Evolutionary conservation across 2,797 vertebrate species (phyloP).

Genomic region (Anguilla pacifica): DNA sequence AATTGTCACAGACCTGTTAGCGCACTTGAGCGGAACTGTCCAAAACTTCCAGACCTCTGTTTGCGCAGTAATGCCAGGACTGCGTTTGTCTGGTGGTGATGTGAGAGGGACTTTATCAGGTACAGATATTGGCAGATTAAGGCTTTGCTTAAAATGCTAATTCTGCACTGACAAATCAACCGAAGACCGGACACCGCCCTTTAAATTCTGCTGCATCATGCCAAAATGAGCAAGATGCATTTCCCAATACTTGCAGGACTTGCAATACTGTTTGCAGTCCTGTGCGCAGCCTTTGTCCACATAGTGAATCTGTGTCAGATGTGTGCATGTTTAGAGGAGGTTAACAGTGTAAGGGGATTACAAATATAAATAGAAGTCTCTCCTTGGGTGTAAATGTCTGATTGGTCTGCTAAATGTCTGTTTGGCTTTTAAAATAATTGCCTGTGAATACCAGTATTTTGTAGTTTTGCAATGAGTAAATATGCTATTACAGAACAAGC

Average conservation of each 20-base stretch:
- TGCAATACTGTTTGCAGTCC: neutral
- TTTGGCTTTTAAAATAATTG: neutral
- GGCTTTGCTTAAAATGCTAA: slow-evolving; percentile 29
- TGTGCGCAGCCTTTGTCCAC: neutral
- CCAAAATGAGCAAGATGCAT: slow-evolving; percentile 30
- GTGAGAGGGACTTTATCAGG: neutral
- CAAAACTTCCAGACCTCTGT: neutral
- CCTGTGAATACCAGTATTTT: neutral
- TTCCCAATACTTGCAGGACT: slow-evolving; percentile 13
- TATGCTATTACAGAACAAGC: neutral
- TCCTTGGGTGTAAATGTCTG: neutral
- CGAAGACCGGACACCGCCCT: slow-evolving; percentile 34
- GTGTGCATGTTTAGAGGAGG: slow-evolving; percentile 18
- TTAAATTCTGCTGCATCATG: slow-evolving; percentile 38
- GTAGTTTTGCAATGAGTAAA: neutral
- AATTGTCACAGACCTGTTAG: neutral
- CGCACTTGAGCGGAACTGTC: neutral
- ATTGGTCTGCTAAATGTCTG: neutral
- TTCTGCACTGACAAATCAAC: slow-evolving; percentile 22
- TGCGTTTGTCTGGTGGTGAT: neutral
- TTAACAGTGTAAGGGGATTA: slow-evolving; percentile 48
- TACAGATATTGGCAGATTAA: slow-evolving; percentile 4
- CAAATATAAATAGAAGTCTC: slow-evolving; percentile 40
- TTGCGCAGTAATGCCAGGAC: neutral
- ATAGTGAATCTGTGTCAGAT: neutral